Evolutionary conservation across 1,140 invertebrate species (phyloP).

Genomic region (Pararge aegeria): DNA sequence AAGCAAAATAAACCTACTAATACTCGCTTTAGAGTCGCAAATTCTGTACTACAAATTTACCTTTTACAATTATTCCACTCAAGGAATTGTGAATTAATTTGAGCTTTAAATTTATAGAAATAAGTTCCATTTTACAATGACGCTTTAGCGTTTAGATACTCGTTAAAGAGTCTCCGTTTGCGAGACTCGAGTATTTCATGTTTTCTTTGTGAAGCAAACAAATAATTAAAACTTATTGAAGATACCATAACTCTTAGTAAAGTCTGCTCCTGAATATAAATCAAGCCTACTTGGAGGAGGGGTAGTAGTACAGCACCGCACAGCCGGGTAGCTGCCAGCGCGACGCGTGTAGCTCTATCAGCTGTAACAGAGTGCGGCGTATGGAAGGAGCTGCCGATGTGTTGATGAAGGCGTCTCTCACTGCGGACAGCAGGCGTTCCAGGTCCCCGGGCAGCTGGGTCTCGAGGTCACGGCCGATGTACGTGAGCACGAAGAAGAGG

Average conservation of each 20-base stretch:
- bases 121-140: too few species aligned
- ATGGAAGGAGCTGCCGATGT: constrained; percentile 84
- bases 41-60: too few species aligned
- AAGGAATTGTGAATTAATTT: too few species aligned
- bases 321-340: constrained; percentile 93
- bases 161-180: too few species aligned
- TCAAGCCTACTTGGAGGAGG: constrained; percentile 79
- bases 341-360: constrained; percentile 93
- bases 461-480: constrained; percentile 92
- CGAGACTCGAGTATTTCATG: too few species aligned
- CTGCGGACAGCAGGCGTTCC: constrained; percentile 86
- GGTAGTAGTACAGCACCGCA: constrained; percentile 94
- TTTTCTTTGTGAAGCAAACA: too few species aligned
- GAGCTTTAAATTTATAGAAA: too few species aligned
- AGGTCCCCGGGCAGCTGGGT: constrained; percentile 88
- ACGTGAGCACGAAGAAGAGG: constrained; percentile 92
- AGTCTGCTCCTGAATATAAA: background rate
- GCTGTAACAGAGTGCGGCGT: constrained; percentile 90
- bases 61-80: too few species aligned
- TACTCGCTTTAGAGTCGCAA: too few species aligned
- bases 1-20: too few species aligned
- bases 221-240: too few species aligned
- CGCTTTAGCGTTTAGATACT: too few species aligned
- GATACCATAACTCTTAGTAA: background rate
- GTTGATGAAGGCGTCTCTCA: constrained; percentile 92